Percentiles rank a stretch among this genome's conserved stretches.
Evolutionary conservation across 1,140 invertebrate species (phyloP).

Genomic region (Drosophila aff.): DNA sequence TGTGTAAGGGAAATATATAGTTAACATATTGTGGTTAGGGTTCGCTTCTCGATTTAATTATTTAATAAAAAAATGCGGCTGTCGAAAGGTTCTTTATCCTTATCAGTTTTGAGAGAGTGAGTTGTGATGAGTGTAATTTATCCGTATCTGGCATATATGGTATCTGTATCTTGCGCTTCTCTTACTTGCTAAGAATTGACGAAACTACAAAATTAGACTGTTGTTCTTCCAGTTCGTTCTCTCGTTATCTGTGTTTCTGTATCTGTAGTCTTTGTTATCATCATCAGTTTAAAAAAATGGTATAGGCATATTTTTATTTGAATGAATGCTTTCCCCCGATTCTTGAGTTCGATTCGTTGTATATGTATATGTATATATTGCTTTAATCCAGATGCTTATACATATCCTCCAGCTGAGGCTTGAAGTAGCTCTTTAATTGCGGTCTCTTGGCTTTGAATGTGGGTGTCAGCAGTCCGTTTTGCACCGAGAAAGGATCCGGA

Average conservation of each 20-base stretch:
- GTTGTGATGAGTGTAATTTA: slow-evolving; percentile 19
- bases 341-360: slow-evolving; percentile 61
- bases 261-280: slow-evolving; percentile 66
- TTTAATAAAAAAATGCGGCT: slow-evolving; percentile 72
- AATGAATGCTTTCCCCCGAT: slow-evolving; percentile 62
- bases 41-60: slow-evolving; percentile 58
- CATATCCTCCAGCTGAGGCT: slow-evolving; percentile 95
- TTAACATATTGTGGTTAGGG: slow-evolving; percentile 64
- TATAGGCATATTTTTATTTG: slow-evolving; percentile 44
- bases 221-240: slow-evolving; percentile 32
- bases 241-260: slow-evolving; percentile 56
- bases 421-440: slow-evolving; percentile 95
- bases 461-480: slow-evolving; percentile 98
- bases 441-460: slow-evolving; percentile 98
- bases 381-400: slow-evolving; percentile 88
- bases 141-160: neutral
- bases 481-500: slow-evolving; percentile 97
- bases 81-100: slow-evolving; percentile 45
- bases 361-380: slow-evolving; percentile 32
- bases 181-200: slow-evolving; percentile 79
- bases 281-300: slow-evolving; percentile 55
- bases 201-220: slow-evolving; percentile 71
- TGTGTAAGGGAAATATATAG: slow-evolving; percentile 56
- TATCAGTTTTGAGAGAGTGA: slow-evolving; percentile 35
- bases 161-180: slow-evolving; percentile 51